These are phyloP conservation scores for Rhinogobius similis DNA, from an alignment of 2,113 vertebrate species.

Conservation along the genomic window DNA sequence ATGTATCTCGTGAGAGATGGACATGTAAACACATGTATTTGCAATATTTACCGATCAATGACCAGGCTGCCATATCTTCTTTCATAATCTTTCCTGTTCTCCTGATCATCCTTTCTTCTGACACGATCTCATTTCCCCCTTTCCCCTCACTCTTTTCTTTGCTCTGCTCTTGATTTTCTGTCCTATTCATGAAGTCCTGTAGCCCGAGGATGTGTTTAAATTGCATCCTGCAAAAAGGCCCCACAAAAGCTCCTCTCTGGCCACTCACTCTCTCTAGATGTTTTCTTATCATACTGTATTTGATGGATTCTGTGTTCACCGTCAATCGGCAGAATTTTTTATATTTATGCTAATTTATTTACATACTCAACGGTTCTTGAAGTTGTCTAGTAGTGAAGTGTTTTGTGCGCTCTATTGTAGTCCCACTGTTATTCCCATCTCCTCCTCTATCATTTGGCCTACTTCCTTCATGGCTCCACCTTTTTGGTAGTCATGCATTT, in stretches of 20 bases:
- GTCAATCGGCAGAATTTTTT: conserved; percentile 43
- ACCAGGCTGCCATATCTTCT: conserved; percentile 32
- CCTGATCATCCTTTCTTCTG: conserved; percentile 42
- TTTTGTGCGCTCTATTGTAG: conserved; percentile 31
- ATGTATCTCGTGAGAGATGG: conserved; percentile 10
- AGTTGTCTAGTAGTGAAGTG: conserved; percentile 40
- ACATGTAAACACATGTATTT: conserved; percentile 17
- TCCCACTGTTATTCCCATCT: conserved; percentile 45
- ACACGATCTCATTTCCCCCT: conserved; percentile 67
- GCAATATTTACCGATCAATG: conserved; percentile 41
- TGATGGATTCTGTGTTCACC: conserved; percentile 51
- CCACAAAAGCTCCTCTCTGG: conserved; percentile 64
- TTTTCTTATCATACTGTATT: conserved; percentile 65
- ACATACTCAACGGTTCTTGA: conserved; percentile 17
- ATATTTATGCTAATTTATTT: conserved; percentile 37
- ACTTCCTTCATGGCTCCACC: conserved; percentile 71
- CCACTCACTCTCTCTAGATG: conserved; percentile 66
- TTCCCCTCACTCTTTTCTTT: conserved; percentile 60
- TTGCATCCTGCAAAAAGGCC: conserved; percentile 73
- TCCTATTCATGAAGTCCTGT: conserved; percentile 76
- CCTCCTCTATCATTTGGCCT: conserved; percentile 69
- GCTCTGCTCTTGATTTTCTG: conserved; percentile 75
- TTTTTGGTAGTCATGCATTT: conserved; percentile 65
- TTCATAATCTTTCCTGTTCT: conserved; percentile 25
- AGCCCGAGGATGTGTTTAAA: conserved; percentile 79